Conservation (phyloP, 2,888 invertebrate species). For the Dryadula phaetusa region DNA sequence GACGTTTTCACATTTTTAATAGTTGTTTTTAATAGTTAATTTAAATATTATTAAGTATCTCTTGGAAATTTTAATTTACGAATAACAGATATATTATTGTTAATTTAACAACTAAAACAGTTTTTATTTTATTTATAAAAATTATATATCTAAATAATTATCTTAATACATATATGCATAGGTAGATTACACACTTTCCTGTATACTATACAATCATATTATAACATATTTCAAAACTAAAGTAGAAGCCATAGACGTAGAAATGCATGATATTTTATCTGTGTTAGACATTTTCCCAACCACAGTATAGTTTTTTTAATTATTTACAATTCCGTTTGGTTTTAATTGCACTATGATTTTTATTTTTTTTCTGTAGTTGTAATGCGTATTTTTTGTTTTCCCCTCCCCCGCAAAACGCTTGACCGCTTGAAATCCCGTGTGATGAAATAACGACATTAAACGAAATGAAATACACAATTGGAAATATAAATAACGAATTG, state of each 20-base stretch:
- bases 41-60: no score
- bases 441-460: conserved; percentile 70
- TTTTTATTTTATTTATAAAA: no score
- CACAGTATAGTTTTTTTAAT: conserved; percentile 59
- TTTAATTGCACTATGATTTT: conserved; percentile 53
- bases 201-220: conserved; percentile 49
- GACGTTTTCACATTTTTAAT: no score
- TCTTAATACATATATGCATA: no score
- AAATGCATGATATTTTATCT: conserved; percentile 66
- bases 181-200: neutral
- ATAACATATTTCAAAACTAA: conserved; percentile 48
- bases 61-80: no score
- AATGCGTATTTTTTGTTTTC: conserved; percentile 83
- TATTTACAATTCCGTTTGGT: conserved; percentile 44
- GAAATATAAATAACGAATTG: conserved; percentile 30
- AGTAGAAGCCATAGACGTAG: conserved; percentile 78
- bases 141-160: no score
- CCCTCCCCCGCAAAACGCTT: conserved; percentile 80
- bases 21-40: no score
- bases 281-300: conserved; percentile 84
- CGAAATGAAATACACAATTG: conserved; percentile 49
- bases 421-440: conserved; percentile 82
- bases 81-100: no score
- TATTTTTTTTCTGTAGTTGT: conserved; percentile 82
- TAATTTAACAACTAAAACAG: no score